Evolutionary conservation across 2,797 vertebrate genomes (phyloP).

Genomic region (Scomberomorus guttatus): DNA sequence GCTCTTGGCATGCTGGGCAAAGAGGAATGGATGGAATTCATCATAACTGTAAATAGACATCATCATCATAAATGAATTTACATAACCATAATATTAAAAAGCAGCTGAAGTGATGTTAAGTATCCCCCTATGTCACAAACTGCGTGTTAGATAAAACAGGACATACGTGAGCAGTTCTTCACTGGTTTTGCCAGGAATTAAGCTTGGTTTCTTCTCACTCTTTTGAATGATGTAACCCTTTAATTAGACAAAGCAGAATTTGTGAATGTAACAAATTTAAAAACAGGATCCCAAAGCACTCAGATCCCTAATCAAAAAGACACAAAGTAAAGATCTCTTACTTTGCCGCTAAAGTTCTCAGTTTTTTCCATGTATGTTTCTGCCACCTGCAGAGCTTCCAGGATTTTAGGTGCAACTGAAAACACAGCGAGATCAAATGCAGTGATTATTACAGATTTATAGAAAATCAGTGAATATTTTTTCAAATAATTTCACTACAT

Average conservation of each 20-base stretch:
- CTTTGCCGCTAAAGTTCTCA: constrained; percentile 90
- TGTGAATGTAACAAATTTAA: neutral
- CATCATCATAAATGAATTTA: constrained; percentile 28
- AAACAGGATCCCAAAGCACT: neutral
- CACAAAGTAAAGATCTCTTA: constrained; percentile 59
- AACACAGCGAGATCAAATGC: constrained; percentile 18
- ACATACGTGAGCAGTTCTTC: constrained; percentile 96
- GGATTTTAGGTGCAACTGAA: constrained; percentile 86
- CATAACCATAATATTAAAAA: constrained; percentile 2
- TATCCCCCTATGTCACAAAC: neutral
- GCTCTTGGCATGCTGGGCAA: constrained; percentile 91
- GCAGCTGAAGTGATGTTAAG: neutral
- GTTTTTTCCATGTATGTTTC: constrained; percentile 91
- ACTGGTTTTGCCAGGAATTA: constrained; percentile 87
- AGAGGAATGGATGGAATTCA: constrained; percentile 98
- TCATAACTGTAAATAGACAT: constrained; percentile 89
- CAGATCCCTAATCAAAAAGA: neutral
- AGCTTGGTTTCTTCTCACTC: constrained; percentile 93
- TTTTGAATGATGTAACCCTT: constrained; percentile 98
- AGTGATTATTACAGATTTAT: neutral
- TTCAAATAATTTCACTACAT: neutral
- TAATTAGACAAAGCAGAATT: constrained; percentile 26
- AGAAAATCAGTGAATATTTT: neutral
- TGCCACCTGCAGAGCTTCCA: constrained; percentile 91
- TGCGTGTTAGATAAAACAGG: neutral